phyloP scores from a whole-genome alignment of 2,888 invertebrate genomes.

The Leucophenga maculata region DNA sequence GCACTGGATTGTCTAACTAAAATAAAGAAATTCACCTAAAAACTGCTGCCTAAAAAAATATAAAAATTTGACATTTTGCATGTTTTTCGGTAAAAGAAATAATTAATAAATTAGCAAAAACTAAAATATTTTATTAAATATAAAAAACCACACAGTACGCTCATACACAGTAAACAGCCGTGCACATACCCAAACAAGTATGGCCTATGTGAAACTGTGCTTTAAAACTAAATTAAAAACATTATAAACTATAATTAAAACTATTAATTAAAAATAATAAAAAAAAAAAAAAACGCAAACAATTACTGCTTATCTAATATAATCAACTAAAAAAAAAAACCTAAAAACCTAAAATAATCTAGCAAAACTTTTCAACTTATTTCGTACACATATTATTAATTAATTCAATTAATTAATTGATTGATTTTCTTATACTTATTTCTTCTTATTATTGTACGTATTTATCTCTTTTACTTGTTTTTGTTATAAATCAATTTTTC shows the following conservation, averaged over 20 bases:
- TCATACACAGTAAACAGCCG: too few species aligned
- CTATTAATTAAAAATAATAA: too few species aligned
- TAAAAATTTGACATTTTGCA: conserved; percentile 40
- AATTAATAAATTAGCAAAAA: too few species aligned
- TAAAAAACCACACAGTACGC: not conserved
- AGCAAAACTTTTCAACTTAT: conserved; percentile 38
- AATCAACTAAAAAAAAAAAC: too few species aligned
- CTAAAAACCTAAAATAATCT: conserved; percentile 28
- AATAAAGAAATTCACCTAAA: conserved; percentile 35
- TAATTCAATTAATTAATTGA: not conserved
- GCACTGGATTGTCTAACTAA: conserved; percentile 62
- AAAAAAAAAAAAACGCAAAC: too few species aligned
- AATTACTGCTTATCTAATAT: too few species aligned
- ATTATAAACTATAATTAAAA: too few species aligned
- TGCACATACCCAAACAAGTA: too few species aligned
- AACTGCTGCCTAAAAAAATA: conserved; percentile 28
- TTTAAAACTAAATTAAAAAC: too few species aligned
- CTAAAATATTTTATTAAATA: not conserved
- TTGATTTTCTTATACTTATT: conserved; percentile 4
- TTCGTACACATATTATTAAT: conserved; percentile 29
- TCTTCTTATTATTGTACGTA: conserved; percentile 46
- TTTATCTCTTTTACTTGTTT: conserved; percentile 48
- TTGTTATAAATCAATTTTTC: conserved; percentile 59
- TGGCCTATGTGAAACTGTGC: too few species aligned
- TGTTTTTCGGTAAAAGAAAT: conserved; percentile 39